Evolutionary conservation across 2,888 invertebrate species (phyloP).

Genomic region (Protodeltote pygarga): DNA sequence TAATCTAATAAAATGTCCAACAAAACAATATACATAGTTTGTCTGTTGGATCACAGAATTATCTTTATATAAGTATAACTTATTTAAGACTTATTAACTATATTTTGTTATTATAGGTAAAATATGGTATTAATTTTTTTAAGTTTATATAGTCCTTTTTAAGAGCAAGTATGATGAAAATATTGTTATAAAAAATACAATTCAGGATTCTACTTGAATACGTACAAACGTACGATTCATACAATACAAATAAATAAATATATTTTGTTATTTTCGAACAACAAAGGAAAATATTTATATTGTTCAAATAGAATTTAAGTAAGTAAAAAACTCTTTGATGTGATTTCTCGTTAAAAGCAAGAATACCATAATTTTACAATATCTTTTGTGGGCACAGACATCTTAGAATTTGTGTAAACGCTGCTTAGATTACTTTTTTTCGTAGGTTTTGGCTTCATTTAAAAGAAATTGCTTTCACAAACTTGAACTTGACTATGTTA

Average conservation of each 20-base stretch:
- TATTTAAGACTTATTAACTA: no score
- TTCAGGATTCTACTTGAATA: no score
- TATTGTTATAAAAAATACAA: no score
- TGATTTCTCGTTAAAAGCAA: slow-evolving; percentile 38
- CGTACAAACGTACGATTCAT: no score
- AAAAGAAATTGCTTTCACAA: slow-evolving; percentile 3
- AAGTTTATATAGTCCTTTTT: no score
- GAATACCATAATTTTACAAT: slow-evolving; percentile 36
- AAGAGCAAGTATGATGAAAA: no score
- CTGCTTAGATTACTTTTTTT: slow-evolving; percentile 20
- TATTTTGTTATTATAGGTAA: no score
- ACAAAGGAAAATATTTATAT: slow-evolving; percentile 43
- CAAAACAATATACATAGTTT: no score
- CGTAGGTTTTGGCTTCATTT: slow-evolving; percentile 5
- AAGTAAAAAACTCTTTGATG: slow-evolving; percentile 47
- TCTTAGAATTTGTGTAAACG: slow-evolving; percentile 35
- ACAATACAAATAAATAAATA: slow-evolving; percentile 28
- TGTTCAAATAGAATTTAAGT: slow-evolving; percentile 42
- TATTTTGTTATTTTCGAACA: slow-evolving; percentile 42
- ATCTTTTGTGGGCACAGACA: slow-evolving; percentile 39
- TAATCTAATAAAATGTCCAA: no score
- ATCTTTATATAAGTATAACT: no score
- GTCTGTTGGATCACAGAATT: no score
- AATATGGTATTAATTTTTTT: no score
- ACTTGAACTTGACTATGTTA: neutral